Conservation (phyloP, 1,140 invertebrate species). For the Drosophila albomicans region DNA sequence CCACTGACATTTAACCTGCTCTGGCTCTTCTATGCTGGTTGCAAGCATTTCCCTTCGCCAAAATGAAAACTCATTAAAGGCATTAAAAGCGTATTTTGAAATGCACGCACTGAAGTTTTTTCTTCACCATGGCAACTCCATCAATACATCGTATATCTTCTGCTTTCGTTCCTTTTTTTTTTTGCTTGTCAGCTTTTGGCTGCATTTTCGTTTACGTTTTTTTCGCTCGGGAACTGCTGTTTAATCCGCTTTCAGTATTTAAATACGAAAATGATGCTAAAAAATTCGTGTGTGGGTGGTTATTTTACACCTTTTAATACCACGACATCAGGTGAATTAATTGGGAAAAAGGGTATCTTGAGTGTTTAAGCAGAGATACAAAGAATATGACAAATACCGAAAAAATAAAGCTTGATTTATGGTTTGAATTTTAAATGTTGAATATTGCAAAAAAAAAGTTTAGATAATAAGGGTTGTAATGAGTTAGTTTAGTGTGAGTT, state of each 20-base stretch:
- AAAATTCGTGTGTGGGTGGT: constrained; percentile 40
- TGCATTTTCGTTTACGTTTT: constrained; percentile 20
- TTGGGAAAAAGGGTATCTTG: neutral
- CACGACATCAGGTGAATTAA: neutral
- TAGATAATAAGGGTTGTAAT: too few relatives aligned
- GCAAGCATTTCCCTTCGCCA: constrained; percentile 41
- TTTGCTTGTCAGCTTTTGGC: constrained; percentile 63
- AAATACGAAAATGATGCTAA: constrained; percentile 78
- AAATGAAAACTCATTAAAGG: constrained; percentile 70
- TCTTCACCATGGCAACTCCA: constrained; percentile 65
- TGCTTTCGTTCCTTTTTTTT: constrained; percentile 39
- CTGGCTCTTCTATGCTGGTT: too few relatives aligned
- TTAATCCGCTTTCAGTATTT: constrained; percentile 82
- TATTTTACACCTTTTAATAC: constrained; percentile 33
- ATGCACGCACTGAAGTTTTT: constrained; percentile 52
- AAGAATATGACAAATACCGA: neutral
- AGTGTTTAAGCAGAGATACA: neutral
- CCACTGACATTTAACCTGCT: constrained; percentile 20
- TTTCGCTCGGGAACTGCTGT: constrained; percentile 1
- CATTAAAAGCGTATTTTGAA: constrained; percentile 75
- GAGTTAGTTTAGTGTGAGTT: too few relatives aligned
- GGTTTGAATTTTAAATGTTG: neutral
- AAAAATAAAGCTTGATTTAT: neutral
- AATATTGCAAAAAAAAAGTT: too few relatives aligned
- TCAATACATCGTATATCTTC: constrained; percentile 67